These are phyloP conservation scores for Lonchura striata DNA, from an alignment of 2,113 vertebrate genomes.

Conservation along the genomic window DNA sequence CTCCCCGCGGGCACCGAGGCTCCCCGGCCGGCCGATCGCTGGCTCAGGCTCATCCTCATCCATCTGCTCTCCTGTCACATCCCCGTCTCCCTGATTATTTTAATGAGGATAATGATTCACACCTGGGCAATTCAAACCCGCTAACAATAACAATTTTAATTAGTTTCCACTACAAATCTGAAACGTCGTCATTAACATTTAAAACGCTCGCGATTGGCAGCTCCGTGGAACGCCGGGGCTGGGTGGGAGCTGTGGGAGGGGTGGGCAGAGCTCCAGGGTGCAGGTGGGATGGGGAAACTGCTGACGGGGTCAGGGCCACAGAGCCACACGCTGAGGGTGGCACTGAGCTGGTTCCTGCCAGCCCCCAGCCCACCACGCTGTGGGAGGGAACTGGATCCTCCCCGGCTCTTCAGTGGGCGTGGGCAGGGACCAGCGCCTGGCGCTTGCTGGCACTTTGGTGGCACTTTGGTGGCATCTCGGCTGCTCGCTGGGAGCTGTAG, in stretches of 20 bases:
- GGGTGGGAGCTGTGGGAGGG: background rate
- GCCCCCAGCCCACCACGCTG: fast-evolving
- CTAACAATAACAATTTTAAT: slow-evolving; percentile 77
- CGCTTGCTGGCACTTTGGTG: background rate
- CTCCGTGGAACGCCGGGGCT: background rate
- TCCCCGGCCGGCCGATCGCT: background rate
- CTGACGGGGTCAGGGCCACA: background rate
- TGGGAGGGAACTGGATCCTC: background rate
- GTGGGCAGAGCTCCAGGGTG: background rate
- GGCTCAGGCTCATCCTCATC: slow-evolving; percentile 20
- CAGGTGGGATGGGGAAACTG: background rate
- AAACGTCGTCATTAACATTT: slow-evolving; percentile 71
- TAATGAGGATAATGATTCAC: slow-evolving; percentile 79
- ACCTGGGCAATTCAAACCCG: slow-evolving; percentile 73
- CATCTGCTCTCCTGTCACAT: slow-evolving; percentile 74
- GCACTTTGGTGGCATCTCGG: background rate
- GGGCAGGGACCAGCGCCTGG: background rate
- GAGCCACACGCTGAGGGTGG: background rate
- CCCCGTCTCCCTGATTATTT: slow-evolving; percentile 70
- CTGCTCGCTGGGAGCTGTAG: background rate
- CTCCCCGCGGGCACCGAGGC: background rate
- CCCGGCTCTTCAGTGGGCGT: fast-evolving
- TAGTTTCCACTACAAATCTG: slow-evolving; percentile 74
- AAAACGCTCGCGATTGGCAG: slow-evolving; percentile 40
- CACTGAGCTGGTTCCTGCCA: background rate